Base-by-base conservation (phyloP, 2,797 vertebrate genomes). In the Apogon talboti region DNA sequence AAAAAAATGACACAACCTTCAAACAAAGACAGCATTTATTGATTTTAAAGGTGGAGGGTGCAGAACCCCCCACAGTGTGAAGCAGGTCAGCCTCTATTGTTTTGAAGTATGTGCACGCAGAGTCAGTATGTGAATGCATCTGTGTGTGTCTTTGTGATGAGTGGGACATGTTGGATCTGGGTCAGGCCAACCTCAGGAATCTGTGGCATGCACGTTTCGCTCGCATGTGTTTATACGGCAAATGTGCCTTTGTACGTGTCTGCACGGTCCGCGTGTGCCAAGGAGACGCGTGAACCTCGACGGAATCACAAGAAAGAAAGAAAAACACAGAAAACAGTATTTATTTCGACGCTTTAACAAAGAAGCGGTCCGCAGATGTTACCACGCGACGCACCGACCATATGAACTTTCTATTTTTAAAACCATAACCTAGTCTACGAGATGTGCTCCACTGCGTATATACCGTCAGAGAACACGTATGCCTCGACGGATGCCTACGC, bases 161-260 rank as follows among this genome's bases (percentile, higher is more conserved):
- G 68, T 42, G 54, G 54, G 45, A n/a, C 43, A 28, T n/a, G 44
- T 65, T 62, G 54, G 66, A 71, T 76, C 51, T 72, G 69, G 75
- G 69, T 68, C 69, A 78, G 47, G 21, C 53, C 48, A n/a, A 58
- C 57, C 75, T 72, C 63, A 49, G 75, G 69, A 66, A 72, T 78
- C 30, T 44, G 48, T 42, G 69, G 75, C 50, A 78, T 72, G 75
- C 49, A 21, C 24, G 5, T 21, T 52, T 60, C 62, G 35, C 37
- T 40, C 45, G 24, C 43, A 28, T 43, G 45, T n/a, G 16, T 62
- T 9, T 48, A 35, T 14, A 28, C 11, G 30, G 30, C 35, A 24
- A 30, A 24, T 37, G 24, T 43, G 38, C 47, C 44, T 21, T n/a
- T 16, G 7, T 18, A 10, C 50, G 37, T 67, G 38, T 33, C 30